phyloP scores from a whole-genome alignment of 2,113 vertebrate genomes.

The Ranitomeya variabilis region DNA sequence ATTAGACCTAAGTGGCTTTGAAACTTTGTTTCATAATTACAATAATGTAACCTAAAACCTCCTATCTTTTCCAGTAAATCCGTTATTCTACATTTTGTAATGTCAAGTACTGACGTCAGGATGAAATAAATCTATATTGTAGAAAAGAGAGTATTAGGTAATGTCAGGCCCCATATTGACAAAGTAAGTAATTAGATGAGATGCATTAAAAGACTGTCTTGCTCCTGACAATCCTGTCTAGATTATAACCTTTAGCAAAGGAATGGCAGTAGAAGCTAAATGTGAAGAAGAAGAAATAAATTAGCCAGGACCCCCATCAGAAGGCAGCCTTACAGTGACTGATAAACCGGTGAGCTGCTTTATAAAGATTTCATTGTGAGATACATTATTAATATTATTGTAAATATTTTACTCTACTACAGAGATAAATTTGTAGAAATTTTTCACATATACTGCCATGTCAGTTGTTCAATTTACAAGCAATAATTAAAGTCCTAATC shows the following conservation, averaged over 20 bases:
- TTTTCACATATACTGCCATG: background rate
- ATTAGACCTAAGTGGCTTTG: background rate
- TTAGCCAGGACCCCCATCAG: background rate
- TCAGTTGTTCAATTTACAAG: background rate
- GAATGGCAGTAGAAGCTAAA: background rate
- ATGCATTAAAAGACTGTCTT: slow-evolving; percentile 34
- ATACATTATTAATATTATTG: slow-evolving; percentile 2
- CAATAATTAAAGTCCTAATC: background rate
- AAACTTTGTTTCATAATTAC: slow-evolving; percentile 8
- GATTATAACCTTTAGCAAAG: slow-evolving; percentile 28
- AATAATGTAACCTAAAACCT: background rate
- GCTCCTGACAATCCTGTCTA: background rate
- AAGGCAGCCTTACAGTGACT: background rate
- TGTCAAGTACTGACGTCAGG: slow-evolving; percentile 38
- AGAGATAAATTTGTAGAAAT: background rate
- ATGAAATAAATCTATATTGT: slow-evolving; percentile 51
- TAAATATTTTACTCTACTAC: slow-evolving; percentile 6
- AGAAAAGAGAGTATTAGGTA: slow-evolving; percentile 20
- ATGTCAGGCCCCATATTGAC: slow-evolving; percentile 42
- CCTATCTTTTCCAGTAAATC: background rate
- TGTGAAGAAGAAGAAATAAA: slow-evolving; percentile 10
- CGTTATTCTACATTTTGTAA: slow-evolving; percentile 27
- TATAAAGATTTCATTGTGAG: background rate
- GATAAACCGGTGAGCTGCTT: background rate
- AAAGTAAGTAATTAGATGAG: slow-evolving; percentile 38